Evolutionary conservation across 2,113 vertebrate species (phyloP).

Genomic region (Tetrao urogallus): DNA sequence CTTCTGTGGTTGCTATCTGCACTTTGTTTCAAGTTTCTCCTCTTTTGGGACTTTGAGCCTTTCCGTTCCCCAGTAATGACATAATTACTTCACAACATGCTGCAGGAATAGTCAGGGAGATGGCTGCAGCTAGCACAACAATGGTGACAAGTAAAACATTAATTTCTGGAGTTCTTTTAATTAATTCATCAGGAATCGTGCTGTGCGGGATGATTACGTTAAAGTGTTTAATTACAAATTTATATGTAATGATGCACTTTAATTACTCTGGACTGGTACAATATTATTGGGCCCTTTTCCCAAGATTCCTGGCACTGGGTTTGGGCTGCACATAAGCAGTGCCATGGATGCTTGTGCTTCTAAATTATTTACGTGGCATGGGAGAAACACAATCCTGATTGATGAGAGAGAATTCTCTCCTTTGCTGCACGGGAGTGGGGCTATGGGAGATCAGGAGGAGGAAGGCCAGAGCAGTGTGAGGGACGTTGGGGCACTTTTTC

Average conservation of each 20-base stretch:
- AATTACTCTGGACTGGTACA: slow-evolving; percentile 92
- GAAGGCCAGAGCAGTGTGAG: slow-evolving; percentile 1
- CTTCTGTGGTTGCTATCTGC: slow-evolving; percentile 35
- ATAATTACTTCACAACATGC: slow-evolving; percentile 81
- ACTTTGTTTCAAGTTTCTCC: slow-evolving; percentile 66
- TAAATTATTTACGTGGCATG: slow-evolving; percentile 79
- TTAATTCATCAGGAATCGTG: slow-evolving; percentile 90
- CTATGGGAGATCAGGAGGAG: slow-evolving; percentile 13
- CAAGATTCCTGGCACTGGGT: slow-evolving; percentile 81
- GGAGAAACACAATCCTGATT: slow-evolving; percentile 68
- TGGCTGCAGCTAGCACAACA: slow-evolving; percentile 77
- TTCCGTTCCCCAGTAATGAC: slow-evolving; percentile 71
- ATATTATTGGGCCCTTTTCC: slow-evolving; percentile 89
- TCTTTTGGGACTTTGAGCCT: slow-evolving; percentile 72
- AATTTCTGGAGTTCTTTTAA: slow-evolving; percentile 90
- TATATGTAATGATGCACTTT: slow-evolving; percentile 92
- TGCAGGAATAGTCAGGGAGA: slow-evolving; percentile 75
- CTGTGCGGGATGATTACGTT: slow-evolving; percentile 90
- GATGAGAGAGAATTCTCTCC: slow-evolving; percentile 40
- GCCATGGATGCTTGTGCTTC: slow-evolving; percentile 70
- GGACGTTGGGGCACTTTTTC: slow-evolving; percentile 24
- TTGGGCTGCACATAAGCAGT: slow-evolving; percentile 65
- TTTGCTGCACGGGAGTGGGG: not conserved
- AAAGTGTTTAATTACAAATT: slow-evolving; percentile 97
- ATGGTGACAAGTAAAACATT: slow-evolving; percentile 87